Evolutionary conservation across 2,888 invertebrate genomes (phyloP), one percentile per base, ranked within the genome.

Genomic region (Melanargia galathea): DNA sequence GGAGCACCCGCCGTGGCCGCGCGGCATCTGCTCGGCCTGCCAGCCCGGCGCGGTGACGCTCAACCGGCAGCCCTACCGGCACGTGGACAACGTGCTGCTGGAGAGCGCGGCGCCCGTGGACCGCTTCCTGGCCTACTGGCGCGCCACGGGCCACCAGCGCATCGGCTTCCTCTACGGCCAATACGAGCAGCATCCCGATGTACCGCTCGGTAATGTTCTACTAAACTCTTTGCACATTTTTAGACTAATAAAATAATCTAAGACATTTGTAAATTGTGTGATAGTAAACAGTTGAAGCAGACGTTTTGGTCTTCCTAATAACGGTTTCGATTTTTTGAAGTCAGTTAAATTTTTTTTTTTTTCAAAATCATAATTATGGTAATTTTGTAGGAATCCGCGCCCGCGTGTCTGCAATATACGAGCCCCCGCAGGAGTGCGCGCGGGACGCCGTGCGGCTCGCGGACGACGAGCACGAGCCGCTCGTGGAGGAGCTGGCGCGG

Each of bases 1-100:
- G 75, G 98, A 98, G 82, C 99, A 99, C 92, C 97, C 97, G 59
- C 98, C 99, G 69, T 99, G 99, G 98, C 99, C 99, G 63, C 97
- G 96, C 86, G 99, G 99, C 72, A 98, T 99, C 80, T 99, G 99
- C 90, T 98, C 99, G 51, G 97, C 97, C 91, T 99, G 99, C 87
- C 99, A 99, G 87, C 99, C 99, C 13, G 97, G 96, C 81, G 98
- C 99, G 43, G 95, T 99, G 73, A 99, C 99, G 24, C 93, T 99
- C 52, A 97, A 97, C 89, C 94, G 98, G 78, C 99, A 98, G 94
- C 92, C 93, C 63, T 99, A 97, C 92, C 95, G 99, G 43, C 99
- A 99, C 91, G 96, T 99, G 59, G 99, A 99, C 89, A 98, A 98
- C 92, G 96, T 98, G 58, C 94, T 97, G 92, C 97, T 99, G 89